Conservation (phyloP, 1,140 invertebrate species). For the Protaetia brevitarsis region DNA sequence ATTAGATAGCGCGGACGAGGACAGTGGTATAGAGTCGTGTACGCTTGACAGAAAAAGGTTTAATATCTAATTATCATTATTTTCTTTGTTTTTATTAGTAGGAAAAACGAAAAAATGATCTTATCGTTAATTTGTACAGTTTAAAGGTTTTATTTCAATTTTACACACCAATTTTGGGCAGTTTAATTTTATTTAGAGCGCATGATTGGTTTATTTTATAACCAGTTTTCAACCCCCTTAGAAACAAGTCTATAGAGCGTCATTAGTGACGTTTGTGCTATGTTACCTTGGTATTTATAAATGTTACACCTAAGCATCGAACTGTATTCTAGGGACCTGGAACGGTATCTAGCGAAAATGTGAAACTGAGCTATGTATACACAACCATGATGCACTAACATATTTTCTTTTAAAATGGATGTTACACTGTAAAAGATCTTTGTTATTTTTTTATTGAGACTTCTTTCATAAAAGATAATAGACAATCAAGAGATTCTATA, state of each 20-base stretch:
- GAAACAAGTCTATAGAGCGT: not conserved
- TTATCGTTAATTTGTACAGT: slow-evolving; percentile 8
- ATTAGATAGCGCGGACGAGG: slow-evolving; percentile 58
- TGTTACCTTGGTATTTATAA: too few species aligned
- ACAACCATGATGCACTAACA: too few species aligned
- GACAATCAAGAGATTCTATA: too few species aligned
- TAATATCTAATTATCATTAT: slow-evolving; percentile 6
- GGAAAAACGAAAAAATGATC: not conserved
- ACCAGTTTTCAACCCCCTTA: not conserved
- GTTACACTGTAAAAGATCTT: too few species aligned
- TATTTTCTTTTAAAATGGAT: too few species aligned
- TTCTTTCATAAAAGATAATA: too few species aligned
- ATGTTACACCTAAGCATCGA: too few species aligned
- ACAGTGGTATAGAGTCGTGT: slow-evolving; percentile 59
- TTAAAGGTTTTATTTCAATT: slow-evolving; percentile 12
- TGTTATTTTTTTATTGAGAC: too few species aligned
- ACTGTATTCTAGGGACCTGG: too few species aligned
- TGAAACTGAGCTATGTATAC: too few species aligned
- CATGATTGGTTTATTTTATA: not conserved
- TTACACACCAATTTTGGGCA: not conserved
- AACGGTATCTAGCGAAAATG: too few species aligned
- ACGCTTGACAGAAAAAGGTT: slow-evolving; percentile 52
- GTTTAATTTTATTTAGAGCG: slow-evolving; percentile 17
- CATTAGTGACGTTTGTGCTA: not conserved
- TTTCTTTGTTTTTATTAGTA: not conserved